Evolutionary conservation across 2,113 vertebrate species (phyloP).

Genomic region (Gobiocypris rarus): DNA sequence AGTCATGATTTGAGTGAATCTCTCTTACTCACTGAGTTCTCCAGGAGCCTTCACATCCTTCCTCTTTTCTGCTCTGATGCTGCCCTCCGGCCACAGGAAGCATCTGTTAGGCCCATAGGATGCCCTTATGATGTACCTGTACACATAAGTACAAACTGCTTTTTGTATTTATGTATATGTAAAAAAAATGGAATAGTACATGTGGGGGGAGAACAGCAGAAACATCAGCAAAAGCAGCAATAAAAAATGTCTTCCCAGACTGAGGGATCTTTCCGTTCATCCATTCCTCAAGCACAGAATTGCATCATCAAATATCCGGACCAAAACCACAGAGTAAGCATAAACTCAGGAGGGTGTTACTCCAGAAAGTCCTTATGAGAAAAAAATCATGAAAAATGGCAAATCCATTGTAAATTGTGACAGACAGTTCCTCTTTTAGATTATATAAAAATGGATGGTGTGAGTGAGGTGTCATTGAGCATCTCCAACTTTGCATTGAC

Average conservation of each 20-base stretch:
- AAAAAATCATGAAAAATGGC: background rate
- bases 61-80: background rate
- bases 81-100: background rate
- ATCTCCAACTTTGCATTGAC: slow-evolving; percentile 20
- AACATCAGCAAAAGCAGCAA: background rate
- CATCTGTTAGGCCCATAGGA: background rate
- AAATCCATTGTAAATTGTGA: background rate
- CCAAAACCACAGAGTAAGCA: background rate
- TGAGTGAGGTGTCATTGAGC: background rate
- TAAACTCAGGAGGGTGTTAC: background rate
- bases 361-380: background rate
- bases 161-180: background rate
- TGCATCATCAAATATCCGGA: slow-evolving; percentile 16
- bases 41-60: slow-evolving; percentile 27
- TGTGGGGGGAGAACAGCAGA: background rate
- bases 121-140: background rate
- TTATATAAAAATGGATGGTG: background rate
- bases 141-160: background rate
- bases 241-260: background rate
- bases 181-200: background rate
- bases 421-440: slow-evolving; percentile 18
- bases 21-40: background rate
- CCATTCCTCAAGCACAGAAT: background rate
- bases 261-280: background rate
- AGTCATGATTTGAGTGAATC: background rate